These are phyloP conservation scores for Meandrina meandrites DNA, from an alignment of 92 coral and sea anemone species.

Conservation along the genomic window DNA sequence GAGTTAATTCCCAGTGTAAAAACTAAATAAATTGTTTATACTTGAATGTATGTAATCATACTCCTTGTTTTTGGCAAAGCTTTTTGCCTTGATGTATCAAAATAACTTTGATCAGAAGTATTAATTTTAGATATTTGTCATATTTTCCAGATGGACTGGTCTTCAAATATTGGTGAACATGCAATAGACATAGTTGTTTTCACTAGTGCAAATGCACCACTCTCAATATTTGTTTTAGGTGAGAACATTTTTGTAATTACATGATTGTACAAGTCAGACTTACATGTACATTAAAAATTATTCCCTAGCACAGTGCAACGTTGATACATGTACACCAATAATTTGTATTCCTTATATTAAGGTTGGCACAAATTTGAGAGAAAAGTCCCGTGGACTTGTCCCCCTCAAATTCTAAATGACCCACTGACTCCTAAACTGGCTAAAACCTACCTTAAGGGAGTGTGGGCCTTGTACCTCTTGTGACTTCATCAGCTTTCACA, in stretches of 20 bases:
- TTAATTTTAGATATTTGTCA: neutral
- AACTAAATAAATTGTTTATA: too few relatives aligned
- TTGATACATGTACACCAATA: neutral
- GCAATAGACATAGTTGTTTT: conserved; percentile 82
- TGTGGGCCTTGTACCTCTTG: too few relatives aligned
- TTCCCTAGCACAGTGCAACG: neutral
- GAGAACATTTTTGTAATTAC: conserved; percentile 8
- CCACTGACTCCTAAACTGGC: too few relatives aligned
- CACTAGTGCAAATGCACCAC: conserved; percentile 64
- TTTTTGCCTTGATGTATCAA: neutral
- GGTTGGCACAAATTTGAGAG: too few relatives aligned
- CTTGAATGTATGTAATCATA: too few relatives aligned
- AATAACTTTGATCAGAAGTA: neutral
- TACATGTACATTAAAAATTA: neutral
- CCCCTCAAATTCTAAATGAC: too few relatives aligned
- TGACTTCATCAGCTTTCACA: too few relatives aligned
- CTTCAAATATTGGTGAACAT: conserved; percentile 90
- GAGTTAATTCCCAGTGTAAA: too few relatives aligned
- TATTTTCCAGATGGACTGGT: conserved; percentile 88
- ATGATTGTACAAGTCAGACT: neutral
- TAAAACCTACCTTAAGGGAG: too few relatives aligned
- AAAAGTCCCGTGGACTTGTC: too few relatives aligned
- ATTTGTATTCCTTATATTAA: too few relatives aligned
- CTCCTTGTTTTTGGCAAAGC: too few relatives aligned
- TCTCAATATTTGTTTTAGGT: conserved; percentile 91